A percentile compares a stretch with the other conserved stretches of the same genome.
phyloP scores from a whole-genome alignment of 23 tunicate genomes.

The Styela plicata region DNA sequence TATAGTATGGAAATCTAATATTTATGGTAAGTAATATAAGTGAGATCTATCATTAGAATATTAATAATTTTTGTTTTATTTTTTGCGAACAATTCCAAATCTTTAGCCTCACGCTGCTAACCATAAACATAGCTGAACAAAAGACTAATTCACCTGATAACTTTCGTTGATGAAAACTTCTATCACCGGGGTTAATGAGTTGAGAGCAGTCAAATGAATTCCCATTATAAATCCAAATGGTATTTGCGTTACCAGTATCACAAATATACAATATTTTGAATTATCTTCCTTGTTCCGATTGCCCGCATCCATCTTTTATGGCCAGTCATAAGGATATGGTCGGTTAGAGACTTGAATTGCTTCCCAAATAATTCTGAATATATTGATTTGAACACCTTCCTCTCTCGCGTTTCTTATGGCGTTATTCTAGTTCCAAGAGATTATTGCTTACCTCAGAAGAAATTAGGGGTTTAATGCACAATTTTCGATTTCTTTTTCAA shows the following conservation, averaged over 20 bases:
- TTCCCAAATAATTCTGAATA: neutral
- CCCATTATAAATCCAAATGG: slow-evolving; percentile 18
- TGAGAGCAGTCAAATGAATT: slow-evolving; percentile 24
- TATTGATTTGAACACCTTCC: too few species aligned
- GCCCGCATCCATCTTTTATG: neutral
- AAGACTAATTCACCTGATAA: slow-evolving; percentile 21
- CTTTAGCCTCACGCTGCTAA: too few species aligned
- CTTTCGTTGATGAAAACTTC: slow-evolving; percentile 25
- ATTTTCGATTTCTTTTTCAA: too few species aligned
- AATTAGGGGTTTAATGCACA: too few species aligned
- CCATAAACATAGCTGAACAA: too few species aligned
- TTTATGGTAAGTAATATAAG: neutral
- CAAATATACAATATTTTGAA: slow-evolving; percentile 19
- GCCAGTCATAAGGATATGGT: too few species aligned
- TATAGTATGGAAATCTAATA: too few species aligned
- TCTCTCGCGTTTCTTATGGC: neutral
- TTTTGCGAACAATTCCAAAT: too few species aligned
- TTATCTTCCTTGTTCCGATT: neutral
- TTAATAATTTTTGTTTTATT: too few species aligned
- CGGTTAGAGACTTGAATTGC: too few species aligned
- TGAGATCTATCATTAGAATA: too few species aligned
- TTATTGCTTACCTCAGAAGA: neutral
- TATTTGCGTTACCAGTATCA: slow-evolving; percentile 18
- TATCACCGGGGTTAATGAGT: slow-evolving; percentile 30
- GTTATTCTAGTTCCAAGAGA: neutral